These are phyloP conservation scores for Ceyx erithaca DNA, from an alignment of 2,797 vertebrate species.

Conservation along the genomic window DNA sequence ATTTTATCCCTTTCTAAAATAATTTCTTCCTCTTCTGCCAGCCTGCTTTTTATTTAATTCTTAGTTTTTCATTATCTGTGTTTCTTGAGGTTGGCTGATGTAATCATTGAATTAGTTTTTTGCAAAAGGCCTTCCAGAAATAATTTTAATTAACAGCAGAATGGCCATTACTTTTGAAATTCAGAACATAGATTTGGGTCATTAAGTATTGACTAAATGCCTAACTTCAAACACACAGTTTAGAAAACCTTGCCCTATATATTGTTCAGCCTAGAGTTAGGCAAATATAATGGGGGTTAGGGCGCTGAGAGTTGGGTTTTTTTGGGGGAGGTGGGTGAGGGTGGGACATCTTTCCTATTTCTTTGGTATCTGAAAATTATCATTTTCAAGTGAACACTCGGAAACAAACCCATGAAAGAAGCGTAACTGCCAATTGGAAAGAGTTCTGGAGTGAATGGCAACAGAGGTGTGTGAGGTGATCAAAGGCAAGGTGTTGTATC, in stretches of 20 bases:
- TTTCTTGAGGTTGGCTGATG: not conserved
- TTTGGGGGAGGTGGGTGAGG: not conserved
- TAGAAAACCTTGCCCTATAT: not conserved
- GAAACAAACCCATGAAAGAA: not conserved
- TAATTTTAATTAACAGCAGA: not conserved
- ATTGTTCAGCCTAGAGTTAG: not conserved
- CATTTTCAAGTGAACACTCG: not conserved
- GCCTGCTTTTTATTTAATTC: not conserved
- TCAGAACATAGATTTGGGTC: not conserved
- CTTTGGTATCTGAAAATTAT: not conserved
- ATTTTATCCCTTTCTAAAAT: not conserved
- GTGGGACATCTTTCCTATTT: not conserved
- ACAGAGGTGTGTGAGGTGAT: not conserved
- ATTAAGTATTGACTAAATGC: not conserved
- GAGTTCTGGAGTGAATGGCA: not conserved
- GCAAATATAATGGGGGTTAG: not conserved
- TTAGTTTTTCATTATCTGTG: not conserved
- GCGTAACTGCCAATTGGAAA: too few species aligned
- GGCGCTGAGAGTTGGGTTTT: fast-evolving
- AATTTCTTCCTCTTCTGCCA: not conserved
- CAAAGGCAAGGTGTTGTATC: too few species aligned
- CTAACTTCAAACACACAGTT: not conserved
- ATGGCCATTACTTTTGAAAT: not conserved
- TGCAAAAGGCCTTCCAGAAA: not conserved
- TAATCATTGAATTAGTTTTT: not conserved